Evolutionary conservation across 1,140 invertebrate species (phyloP), one percentile per base, ranked within the genome.

Genomic region (Mylabris phalerata): DNA sequence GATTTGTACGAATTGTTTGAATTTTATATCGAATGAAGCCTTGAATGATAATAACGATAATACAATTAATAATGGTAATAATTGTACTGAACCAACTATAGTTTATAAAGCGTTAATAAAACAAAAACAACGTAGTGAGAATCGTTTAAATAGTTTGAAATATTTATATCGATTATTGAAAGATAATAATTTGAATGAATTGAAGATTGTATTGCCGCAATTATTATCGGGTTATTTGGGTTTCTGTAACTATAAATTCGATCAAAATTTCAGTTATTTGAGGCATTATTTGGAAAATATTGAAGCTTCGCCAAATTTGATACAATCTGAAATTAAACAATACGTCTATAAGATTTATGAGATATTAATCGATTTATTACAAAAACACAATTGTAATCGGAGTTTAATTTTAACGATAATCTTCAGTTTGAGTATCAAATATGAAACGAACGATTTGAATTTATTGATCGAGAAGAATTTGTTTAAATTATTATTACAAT

Each of bases 211-310:
- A 9, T 78, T 84, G 60, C 76, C 83, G 39, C 80, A 83, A 68
- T 70, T 84, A 2, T 67, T 85, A 27, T 75, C 78, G 51, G 82
- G 82, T 9, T 83, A 79, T 70, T 85, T 84, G 69, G 79, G 80
- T 19, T 71, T 84, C 24, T 75, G 76, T 48, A 71, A 74, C 48
- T 66, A 77, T 6, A 69, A 73, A 55, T 54, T 50, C 57, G 67
- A 73, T 44, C 67, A 71, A 51, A 55, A 65, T 50, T 67, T 63
- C 43, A 67, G 69, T 4, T 73, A 77, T 55, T 67, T 77, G 9
- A 68, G 73, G 55, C 78, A 81, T 66, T 80, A 81, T 66, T 61
- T 79, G 43, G 78, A 80, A 54, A 72, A 72, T 39, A 75, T 80
- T 24, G 66, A 75, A 60, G 71, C 77, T 10, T 68, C 76, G 6